A percentile compares a stretch with the other conserved stretches of the same genome.
phyloP scores from a whole-genome alignment of 2,888 invertebrate species.

The Hermodice carunculata region DNA sequence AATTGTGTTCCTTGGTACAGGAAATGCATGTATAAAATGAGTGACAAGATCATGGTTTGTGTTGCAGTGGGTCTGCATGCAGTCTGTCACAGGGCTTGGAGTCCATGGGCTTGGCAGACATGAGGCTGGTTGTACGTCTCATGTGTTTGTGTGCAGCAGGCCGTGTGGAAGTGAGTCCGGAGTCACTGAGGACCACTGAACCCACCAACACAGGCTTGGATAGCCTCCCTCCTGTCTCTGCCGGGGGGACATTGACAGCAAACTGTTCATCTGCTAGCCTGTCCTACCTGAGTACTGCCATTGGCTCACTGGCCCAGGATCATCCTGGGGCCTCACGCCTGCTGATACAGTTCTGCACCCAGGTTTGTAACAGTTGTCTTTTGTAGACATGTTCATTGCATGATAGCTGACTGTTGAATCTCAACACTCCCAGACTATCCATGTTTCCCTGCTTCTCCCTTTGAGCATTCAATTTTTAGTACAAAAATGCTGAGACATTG shows the following conservation, averaged over 20 bases:
- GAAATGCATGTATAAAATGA: too few relatives aligned
- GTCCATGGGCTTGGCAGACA: conserved; percentile 74
- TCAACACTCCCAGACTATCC: not conserved
- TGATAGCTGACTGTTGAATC: too few relatives aligned
- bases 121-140: conserved; percentile 74
- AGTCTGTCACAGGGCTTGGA: conserved; percentile 71
- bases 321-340: conserved; percentile 74
- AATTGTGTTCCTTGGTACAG: too few relatives aligned
- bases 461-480: too few relatives aligned
- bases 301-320: conserved; percentile 74
- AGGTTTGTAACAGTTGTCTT: conserved; percentile 24
- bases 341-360: conserved; percentile 73
- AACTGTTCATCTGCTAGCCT: conserved; percentile 10
- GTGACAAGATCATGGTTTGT: too few relatives aligned
- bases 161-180: conserved; percentile 66
- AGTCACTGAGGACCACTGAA: conserved; percentile 14
- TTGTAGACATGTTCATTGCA: too few relatives aligned
- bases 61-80: conserved; percentile 70
- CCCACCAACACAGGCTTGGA: not conserved
- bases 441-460: not conserved
- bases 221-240: not conserved
- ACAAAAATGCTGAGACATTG: too few relatives aligned
- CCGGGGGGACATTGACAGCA: not conserved
- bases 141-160: conserved; percentile 76
- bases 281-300: conserved; percentile 66